A percentile compares a stretch with the other conserved stretches of the same genome.
These are phyloP conservation scores for Psix sp. DNA, from an alignment of 1,140 invertebrate species.

Conservation along the genomic window DNA sequence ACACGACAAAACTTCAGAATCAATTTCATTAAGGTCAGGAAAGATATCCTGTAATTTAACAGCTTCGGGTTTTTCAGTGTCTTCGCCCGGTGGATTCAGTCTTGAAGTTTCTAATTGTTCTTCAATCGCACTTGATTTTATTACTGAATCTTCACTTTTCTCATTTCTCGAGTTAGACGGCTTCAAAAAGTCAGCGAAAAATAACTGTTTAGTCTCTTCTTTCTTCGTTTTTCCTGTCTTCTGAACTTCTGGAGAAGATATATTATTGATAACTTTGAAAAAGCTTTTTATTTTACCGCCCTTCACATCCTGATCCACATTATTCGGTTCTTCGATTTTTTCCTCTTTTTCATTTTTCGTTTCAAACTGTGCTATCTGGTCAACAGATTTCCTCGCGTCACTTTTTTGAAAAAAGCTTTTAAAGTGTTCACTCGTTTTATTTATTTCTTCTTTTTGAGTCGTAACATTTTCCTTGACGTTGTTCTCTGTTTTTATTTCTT, in stretches of 20 bases:
- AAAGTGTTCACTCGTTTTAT: slow-evolving; percentile 80
- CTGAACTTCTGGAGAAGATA: slow-evolving; percentile 17
- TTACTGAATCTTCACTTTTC: slow-evolving; percentile 10
- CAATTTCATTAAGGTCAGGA: slow-evolving; percentile 75
- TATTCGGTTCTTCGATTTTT: background rate
- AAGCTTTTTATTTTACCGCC: slow-evolving; percentile 26
- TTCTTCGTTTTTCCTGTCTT: slow-evolving; percentile 13
- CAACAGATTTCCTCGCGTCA: background rate
- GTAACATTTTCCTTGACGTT: no score
- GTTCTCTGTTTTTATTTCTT: background rate
- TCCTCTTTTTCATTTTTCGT: background rate
- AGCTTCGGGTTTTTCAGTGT: slow-evolving; percentile 17
- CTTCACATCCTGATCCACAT: background rate
- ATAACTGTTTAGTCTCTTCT: slow-evolving; percentile 65
- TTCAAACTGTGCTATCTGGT: no score
- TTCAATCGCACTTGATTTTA: slow-evolving; percentile 1
- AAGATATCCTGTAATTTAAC: slow-evolving; percentile 75
- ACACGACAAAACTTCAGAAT: slow-evolving; percentile 68
- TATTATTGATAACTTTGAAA: slow-evolving; percentile 42
- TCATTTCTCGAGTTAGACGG: slow-evolving; percentile 6
- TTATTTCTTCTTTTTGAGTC: no score
- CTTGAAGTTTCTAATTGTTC: background rate
- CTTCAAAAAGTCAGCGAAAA: slow-evolving; percentile 70
- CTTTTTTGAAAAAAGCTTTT: slow-evolving; percentile 78
- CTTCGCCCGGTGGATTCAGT: background rate